These are phyloP conservation scores for Leuciscus waleckii DNA, from an alignment of 2,797 vertebrate genomes.

Conservation along the genomic window DNA sequence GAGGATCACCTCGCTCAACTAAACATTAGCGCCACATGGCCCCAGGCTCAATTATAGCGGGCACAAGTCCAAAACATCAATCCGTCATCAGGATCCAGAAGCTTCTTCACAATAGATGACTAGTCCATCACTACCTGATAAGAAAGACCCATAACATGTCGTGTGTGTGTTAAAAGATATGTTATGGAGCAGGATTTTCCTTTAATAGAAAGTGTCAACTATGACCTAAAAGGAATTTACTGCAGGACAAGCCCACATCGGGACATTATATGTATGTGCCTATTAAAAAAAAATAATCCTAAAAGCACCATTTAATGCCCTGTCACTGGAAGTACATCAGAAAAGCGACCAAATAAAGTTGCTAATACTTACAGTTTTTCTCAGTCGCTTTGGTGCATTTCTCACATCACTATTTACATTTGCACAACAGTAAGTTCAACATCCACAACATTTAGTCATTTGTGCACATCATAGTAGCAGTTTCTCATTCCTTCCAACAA, in stretches of 20 bases:
- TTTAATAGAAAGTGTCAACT: not conserved
- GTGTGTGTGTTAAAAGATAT: constrained; percentile 2
- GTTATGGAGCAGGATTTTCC: not conserved
- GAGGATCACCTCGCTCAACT: constrained; percentile 72
- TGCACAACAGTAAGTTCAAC: too few relatives aligned
- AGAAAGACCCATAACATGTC: not conserved
- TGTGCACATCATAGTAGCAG: too few relatives aligned
- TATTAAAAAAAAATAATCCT: constrained; percentile 18
- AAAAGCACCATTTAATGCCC: constrained; percentile 23
- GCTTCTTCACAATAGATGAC: constrained; percentile 1
- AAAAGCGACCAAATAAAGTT: not conserved
- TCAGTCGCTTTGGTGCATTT: too few relatives aligned
- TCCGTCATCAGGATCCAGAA: not conserved
- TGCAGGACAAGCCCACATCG: not conserved
- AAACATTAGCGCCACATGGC: constrained; percentile 69
- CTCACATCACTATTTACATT: too few relatives aligned
- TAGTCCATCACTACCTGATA: not conserved
- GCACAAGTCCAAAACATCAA: constrained; percentile 34
- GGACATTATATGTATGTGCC: not conserved
- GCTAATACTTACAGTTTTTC: not conserved
- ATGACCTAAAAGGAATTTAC: constrained; percentile 23
- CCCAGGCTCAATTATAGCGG: constrained; percentile 40
- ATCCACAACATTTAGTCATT: too few relatives aligned
- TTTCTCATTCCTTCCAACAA: too few relatives aligned
- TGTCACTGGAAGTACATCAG: not conserved